Evolutionary conservation across 2,888 invertebrate genomes (phyloP).

Genomic region (Apoderus coryli): DNA sequence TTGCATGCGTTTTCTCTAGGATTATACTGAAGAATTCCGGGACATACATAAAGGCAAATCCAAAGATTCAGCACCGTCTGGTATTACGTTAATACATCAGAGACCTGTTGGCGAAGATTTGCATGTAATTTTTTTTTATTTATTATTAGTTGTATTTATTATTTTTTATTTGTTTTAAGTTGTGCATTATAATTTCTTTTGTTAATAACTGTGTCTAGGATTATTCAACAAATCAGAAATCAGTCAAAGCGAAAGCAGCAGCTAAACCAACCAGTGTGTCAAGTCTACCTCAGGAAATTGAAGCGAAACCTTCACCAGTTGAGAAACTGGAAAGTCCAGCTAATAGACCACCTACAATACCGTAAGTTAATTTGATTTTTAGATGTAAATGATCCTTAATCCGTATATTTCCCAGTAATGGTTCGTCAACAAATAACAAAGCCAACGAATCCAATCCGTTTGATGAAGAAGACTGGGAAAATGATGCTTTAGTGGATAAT

Average conservation of each 20-base stretch:
- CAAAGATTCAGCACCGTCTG: constrained; percentile 83
- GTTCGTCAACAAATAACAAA: constrained; percentile 31
- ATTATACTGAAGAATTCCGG: constrained; percentile 93
- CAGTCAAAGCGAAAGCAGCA: constrained; percentile 33
- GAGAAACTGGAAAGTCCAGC: constrained; percentile 30
- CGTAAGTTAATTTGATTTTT: constrained; percentile 39
- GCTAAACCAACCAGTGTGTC: constrained; percentile 21
- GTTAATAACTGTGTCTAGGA: constrained; percentile 36
- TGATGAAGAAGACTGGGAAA: constrained; percentile 72
- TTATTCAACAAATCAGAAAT: constrained; percentile 41
- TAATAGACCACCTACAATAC: constrained; percentile 45
- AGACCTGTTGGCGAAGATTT: constrained; percentile 89
- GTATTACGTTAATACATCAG: constrained; percentile 91
- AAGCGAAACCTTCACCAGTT: constrained; percentile 13
- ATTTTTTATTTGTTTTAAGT: constrained; percentile 15
- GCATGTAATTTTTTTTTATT: constrained; percentile 47
- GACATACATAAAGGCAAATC: constrained; percentile 92
- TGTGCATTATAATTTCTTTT: constrained; percentile 7
- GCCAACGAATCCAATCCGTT: constrained; percentile 61
- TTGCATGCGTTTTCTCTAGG: constrained; percentile 53
- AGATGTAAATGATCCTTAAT: constrained; percentile 3
- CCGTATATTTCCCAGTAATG: constrained; percentile 38
- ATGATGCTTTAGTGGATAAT: constrained; percentile 74
- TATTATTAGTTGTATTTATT: neutral
- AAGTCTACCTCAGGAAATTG: constrained; percentile 11